These are phyloP conservation scores for Mungos mungo DNA, from an alignment of 2,113 vertebrate species.

Conservation along the genomic window DNA sequence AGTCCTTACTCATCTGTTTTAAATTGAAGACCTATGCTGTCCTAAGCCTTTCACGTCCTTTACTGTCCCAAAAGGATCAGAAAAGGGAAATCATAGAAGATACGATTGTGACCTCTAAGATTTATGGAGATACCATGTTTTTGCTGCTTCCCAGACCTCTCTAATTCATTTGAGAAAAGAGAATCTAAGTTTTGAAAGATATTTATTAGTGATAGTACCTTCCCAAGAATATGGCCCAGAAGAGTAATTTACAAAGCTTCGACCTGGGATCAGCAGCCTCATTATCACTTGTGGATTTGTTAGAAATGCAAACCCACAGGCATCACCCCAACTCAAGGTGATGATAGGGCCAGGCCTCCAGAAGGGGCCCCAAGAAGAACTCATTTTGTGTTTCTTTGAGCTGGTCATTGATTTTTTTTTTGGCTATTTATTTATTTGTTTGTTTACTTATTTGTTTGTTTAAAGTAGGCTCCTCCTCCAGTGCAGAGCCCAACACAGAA, in stretches of 20 bases:
- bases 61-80: not conserved
- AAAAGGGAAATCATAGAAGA: not conserved
- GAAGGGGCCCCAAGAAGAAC: not conserved
- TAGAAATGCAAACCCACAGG: not conserved
- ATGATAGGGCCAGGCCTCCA: not conserved
- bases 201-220: not conserved
- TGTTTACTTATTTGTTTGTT: too few species aligned
- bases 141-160: slow-evolving; percentile 21
- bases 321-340: not conserved
- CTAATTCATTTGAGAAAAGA: slow-evolving; percentile 21
- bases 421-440: too few species aligned
- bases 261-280: not conserved
- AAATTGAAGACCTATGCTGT: not conserved
- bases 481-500: too few species aligned
- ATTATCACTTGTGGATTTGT: not conserved
- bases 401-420: not conserved
- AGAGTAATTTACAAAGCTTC: not conserved
- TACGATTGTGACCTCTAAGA: not conserved
- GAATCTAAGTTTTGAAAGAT: not conserved
- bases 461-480: too few species aligned
- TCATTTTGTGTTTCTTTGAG: not conserved
- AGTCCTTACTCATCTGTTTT: not conserved
- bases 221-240: not conserved
- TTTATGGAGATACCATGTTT: not conserved
- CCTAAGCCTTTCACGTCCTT: not conserved